Evolutionary conservation across 2,113 vertebrate species (phyloP), one percentile per base, ranked within the genome.

Genomic region (Crotalus helleri): DNA sequence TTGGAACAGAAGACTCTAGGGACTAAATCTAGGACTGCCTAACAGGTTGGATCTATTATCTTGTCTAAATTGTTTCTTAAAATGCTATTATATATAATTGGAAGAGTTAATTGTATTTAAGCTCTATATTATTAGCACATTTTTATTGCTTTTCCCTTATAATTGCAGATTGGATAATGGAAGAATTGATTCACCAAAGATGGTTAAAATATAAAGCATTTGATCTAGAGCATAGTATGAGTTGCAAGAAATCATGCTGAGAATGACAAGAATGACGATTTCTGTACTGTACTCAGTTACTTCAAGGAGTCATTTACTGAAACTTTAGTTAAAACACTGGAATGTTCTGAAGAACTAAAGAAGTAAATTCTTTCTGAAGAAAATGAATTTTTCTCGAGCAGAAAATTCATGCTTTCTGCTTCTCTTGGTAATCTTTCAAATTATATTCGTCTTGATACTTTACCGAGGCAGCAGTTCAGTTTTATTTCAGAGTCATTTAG

Each of bases 351-450:
- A 93, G 90, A 0, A 3, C 39, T 23, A 2, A 26, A 2, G 58
- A 15, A 5, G 21, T 87, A 93, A 93, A 94, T 95, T 93, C 59
- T 87, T 90, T 90, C 58, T 61, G 88, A 57, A 81, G 90, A 81
- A 5, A 2, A 96, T 97, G 96, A 93, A 94, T 92, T 87, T 95
- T 39, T 59, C 95, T 13, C 97, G 97, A 0, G 74, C 92, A 0
- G 97, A 97, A 86, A 97, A 93, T 3, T 95, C 94, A 0, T 97
- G 96, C 2, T 97, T 97, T 49, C 91, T 97, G 69, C 91, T 97
- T 33, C 91, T 95, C 9, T 91, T 98, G 2, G 93, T 95, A 0
- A 91, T 95, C 85, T 97, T 96, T 93, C 97, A 98, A 94, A 90
- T 95, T 0, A 1, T 97, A 26, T 97, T 98, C 23, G 93, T 97